These are phyloP conservation scores for Loxodonta africana DNA, from an alignment of 2,113 vertebrate species.

Conservation along the genomic window DNA sequence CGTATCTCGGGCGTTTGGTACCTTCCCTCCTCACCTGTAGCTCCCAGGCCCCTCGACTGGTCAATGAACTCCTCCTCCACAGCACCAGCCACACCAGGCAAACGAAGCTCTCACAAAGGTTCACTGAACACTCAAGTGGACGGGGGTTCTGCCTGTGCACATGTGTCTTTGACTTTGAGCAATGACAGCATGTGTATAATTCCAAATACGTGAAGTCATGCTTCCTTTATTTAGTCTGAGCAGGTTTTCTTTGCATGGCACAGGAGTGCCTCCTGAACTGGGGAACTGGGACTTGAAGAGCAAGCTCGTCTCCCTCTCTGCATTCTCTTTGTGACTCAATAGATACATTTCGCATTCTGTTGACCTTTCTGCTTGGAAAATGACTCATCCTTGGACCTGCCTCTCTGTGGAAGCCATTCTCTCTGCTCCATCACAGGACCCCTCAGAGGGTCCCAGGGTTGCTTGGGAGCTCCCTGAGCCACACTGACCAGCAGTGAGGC, in stretches of 20 bases:
- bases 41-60: accelerated
- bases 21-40: not conserved
- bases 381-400: too few species aligned
- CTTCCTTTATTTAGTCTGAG: conserved; percentile 44
- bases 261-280: not conserved
- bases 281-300: not conserved
- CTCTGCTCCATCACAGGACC: not conserved
- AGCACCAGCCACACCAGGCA: not conserved
- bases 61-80: not conserved
- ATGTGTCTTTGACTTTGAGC: not conserved
- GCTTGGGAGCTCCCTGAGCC: not conserved
- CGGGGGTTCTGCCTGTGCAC: accelerated
- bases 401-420: too few species aligned
- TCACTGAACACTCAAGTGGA: accelerated
- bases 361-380: not conserved
- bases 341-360: not conserved
- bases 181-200: not conserved
- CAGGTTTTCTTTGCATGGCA: not conserved
- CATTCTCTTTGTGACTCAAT: accelerated
- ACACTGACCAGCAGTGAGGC: accelerated
- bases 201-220: not conserved
- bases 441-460: not conserved
- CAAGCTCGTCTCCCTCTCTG: not conserved
- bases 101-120: accelerated
- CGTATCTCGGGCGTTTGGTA: accelerated